Evolutionary conservation across 2,888 invertebrate genomes (phyloP).

Genomic region (Apodemia zela): DNA sequence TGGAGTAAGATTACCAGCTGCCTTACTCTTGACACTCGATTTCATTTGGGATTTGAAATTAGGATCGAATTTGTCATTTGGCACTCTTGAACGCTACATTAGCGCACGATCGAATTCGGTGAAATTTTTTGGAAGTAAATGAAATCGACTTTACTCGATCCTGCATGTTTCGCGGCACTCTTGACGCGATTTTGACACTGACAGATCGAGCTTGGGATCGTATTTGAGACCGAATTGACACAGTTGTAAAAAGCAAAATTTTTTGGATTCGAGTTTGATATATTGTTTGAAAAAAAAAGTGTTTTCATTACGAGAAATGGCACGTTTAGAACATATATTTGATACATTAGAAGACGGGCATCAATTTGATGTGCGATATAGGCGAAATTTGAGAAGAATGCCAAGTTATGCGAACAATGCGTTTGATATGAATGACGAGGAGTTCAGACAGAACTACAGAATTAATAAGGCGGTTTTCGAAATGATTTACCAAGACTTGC

Average conservation of each 20-base stretch:
- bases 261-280: no score
- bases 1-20: no score
- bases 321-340: neutral
- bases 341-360: neutral
- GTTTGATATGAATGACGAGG: conserved; percentile 4
- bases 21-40: no score
- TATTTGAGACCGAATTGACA: no score
- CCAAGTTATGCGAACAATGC: neutral
- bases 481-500: neutral
- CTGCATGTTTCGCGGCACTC: no score
- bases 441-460: conserved; percentile 12
- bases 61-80: no score
- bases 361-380: neutral
- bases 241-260: no score
- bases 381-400: neutral
- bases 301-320: neutral
- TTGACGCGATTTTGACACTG: no score
- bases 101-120: no score
- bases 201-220: no score
- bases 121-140: neutral
- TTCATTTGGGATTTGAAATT: no score
- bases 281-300: neutral
- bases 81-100: no score
- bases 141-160: neutral
- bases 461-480: neutral